Evolutionary conservation across 2,113 vertebrate genomes (phyloP), one percentile per base, ranked within the genome.

Genomic region (Anthoscopus minutus): DNA sequence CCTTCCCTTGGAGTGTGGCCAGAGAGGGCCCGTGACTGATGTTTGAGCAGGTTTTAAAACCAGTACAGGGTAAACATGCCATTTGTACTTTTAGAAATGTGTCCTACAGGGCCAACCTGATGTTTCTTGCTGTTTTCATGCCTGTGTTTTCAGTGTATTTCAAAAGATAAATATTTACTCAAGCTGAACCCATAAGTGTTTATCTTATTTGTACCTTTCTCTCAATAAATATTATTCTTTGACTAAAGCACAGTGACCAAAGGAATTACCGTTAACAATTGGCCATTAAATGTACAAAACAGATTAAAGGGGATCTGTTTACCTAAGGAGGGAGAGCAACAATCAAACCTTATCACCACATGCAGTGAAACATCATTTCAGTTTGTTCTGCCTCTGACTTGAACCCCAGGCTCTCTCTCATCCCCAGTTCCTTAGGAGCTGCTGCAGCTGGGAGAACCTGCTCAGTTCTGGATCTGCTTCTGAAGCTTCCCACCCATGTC

Each of bases 121-220:
- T 67, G 9, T n/a, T 84, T 56, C 65, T 71, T 84, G 83, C 45
- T 78, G 83, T 17, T 91, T 56, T 79, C 31, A 16, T 70, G 60
- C 30, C 48, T 38, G 27, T 23, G 57, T 78, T 88, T 58, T 33
- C 15, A 38, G 24, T 48, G 57, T 79, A 61, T 61, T 94, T 79
- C 69, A 56, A 31, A 87, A 95, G 61, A 79, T 58, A 94, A 94
- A 85, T 87, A 82, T 91, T 94, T 91, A 42, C n/a, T 61, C 35
- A 91, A 48, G 40, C 31, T 87, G 21, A 38, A 69, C 80, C 30
- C 20, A 8, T 89, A 53, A 74, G 20, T 74, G 56, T 94, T 92
- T 91, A 23, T 89, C 51, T 89, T 87, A 64, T 37, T 87, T 85
- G 51, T 81, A 94, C 28, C 30, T 70, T 65, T 89, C 31, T 6